These are phyloP conservation scores for Pseudorectes ferrugineus DNA, from an alignment of 2,113 vertebrate species.

Conservation along the genomic window DNA sequence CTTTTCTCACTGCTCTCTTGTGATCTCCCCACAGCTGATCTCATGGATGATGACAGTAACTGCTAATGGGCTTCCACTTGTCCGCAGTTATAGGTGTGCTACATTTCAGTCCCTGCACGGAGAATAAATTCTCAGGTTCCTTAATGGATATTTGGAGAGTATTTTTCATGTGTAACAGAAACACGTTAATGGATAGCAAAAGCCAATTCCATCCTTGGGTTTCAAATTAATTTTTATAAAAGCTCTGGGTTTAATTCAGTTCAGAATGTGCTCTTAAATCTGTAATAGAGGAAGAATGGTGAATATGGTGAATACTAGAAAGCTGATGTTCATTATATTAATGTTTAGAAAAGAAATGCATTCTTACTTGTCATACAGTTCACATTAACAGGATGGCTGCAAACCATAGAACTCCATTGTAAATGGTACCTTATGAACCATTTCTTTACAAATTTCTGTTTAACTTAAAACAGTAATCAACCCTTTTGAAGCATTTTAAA, in stretches of 20 bases:
- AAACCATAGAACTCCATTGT: neutral
- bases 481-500: neutral
- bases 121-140: neutral
- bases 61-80: neutral
- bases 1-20: slow-evolving; percentile 1
- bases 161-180: neutral
- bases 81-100: neutral
- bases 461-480: neutral
- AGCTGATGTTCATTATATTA: neutral
- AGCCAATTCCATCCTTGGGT: neutral
- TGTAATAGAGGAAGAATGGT: neutral
- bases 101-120: neutral
- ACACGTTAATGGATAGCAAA: neutral
- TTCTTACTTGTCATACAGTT: neutral
- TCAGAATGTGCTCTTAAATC: slow-evolving; percentile 17
- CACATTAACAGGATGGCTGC: neutral
- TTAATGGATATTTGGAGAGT: slow-evolving; percentile 7
- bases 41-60: slow-evolving; percentile 37
- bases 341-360: neutral
- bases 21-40: slow-evolving; percentile 6
- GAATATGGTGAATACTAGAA: neutral
- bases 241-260: slow-evolving; percentile 6
- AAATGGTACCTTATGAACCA: neutral
- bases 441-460: neutral
- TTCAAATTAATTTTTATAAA: slow-evolving; percentile 35